Evolutionary conservation across 1,140 invertebrate species (phyloP), one percentile per base, ranked within the genome.

Genomic region (Bradynema listronoti): DNA sequence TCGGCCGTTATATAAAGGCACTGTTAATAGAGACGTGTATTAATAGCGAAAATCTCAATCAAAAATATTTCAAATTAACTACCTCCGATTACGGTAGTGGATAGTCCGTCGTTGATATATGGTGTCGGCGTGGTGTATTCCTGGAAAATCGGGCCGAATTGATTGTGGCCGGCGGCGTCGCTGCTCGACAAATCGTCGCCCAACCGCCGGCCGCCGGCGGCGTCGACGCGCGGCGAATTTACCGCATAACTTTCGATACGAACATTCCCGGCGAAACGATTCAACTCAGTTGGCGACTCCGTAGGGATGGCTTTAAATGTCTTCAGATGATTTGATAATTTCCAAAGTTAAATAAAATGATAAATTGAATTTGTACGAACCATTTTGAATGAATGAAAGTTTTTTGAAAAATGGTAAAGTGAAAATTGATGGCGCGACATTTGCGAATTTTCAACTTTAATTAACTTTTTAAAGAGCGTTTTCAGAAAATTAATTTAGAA

Each of bases 31-130:
- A n/a, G n/a, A n/a, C n/a, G n/a, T n/a, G n/a, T n/a, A n/a, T n/a
- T n/a, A n/a, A n/a, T n/a, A n/a, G n/a, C n/a, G n/a, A n/a, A n/a
- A n/a, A n/a, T n/a, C n/a, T n/a, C n/a, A n/a, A n/a, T n/a, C n/a
- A n/a, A n/a, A n/a, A n/a, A n/a, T n/a, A n/a, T n/a, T n/a, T n/a
- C n/a, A n/a, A n/a, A n/a, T n/a, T n/a, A n/a, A n/a, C 47, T 46
- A 55, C 52, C 43, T 55, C 52, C 52, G 52, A 55, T 54, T n/a
- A 55, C 52, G 4, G 52, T 53, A 27, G 52, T 55, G n/a, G 52
- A 27, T 45, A 19, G n/a, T 16, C 33, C 25, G 5, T 30, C 50
- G 34, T 50, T 30, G 27, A 50, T 19, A 11, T 55, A 55, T 4
- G 52, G 52, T 16, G 50, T 30, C 4, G 52, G 52, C 3, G 52